These are phyloP conservation scores for Malacoctenus gilli DNA, from an alignment of 2,797 vertebrate species.

Conservation along the genomic window DNA sequence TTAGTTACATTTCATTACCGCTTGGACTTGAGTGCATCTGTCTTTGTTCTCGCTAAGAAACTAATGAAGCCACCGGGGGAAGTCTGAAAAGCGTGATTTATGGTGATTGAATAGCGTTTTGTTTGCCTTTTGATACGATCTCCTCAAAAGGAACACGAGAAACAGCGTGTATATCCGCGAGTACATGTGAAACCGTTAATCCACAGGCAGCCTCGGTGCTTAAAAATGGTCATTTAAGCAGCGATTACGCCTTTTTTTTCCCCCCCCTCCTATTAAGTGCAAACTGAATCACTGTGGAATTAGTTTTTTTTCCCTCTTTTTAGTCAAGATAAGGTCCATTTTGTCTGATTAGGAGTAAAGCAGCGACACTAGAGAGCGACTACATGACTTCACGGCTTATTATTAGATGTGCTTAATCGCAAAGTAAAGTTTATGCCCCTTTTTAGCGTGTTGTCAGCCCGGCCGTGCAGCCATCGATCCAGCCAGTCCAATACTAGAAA, in stretches of 20 bases:
- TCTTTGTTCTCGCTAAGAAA: not conserved
- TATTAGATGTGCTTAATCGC: not conserved
- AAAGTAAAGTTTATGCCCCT: conserved; percentile 13
- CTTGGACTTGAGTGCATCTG: not conserved
- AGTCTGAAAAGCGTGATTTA: not conserved
- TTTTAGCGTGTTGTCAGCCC: conserved; percentile 11
- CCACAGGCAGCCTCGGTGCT: not conserved
- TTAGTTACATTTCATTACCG: conserved; percentile 24
- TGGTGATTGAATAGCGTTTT: not conserved
- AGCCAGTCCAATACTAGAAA: conserved; percentile 10
- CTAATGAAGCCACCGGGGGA: not conserved
- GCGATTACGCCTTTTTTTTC: conserved; percentile 9
- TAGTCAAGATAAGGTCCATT: conserved; percentile 6
- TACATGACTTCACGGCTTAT: conserved; percentile 10
- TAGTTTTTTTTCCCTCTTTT: conserved; percentile 26
- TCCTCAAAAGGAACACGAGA: not conserved
- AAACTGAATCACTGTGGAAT: conserved; percentile 24
- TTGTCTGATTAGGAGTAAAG: conserved; percentile 18
- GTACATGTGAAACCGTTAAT: not conserved
- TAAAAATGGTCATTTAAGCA: conserved; percentile 25
- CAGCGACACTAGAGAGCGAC: conserved; percentile 15
- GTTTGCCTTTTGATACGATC: conserved; percentile 16
- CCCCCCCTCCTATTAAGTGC: conserved; percentile 5
- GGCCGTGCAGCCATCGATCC: conserved; percentile 31
- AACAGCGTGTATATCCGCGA: not conserved